Evolutionary conservation across 2,113 vertebrate species (phyloP), one percentile per base, ranked within the genome.

Genomic region (Calypte anna): DNA sequence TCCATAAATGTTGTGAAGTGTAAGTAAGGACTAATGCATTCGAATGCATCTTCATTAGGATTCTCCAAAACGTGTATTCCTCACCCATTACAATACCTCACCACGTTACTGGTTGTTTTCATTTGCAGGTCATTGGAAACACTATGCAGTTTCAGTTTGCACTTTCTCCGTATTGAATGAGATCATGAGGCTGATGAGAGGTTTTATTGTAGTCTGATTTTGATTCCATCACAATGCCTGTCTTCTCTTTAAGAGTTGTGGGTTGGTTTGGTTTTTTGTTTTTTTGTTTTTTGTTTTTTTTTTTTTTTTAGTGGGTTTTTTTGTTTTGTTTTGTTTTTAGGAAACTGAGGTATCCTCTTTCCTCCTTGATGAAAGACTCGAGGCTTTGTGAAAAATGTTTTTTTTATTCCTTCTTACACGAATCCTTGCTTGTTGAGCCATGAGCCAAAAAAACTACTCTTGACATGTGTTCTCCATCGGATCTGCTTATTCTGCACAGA

Each of bases 401-500:
- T 24, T 73, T 91, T 78, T 61, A 38, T 88, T 87, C 10, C 14
- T 90, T 90, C n/a, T 67, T 58, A 73, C 19, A 79, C 10, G 83
- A 88, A 69, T 91, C 22, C 33, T 88, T 92, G 20, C 50, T 61
- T 55, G 38, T 61, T 90, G 40, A 75, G 14, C 76, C 51, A 54
- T 25, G 58, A 80, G 30, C 66, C 51, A 55, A 61, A 91, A 91
- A 74, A 69, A 11, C 18, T 51, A 25, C 9, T 73, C 43, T 40
- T 83, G 33, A 63, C 23, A 10, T 14, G 18, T 94, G 31, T 58
- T 92, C 72, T 80, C 48, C 55, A 55, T 18, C n/a, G 73, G 74
- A 74, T 61, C 80, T 93, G 30, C 69, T 89, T 89, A 48, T 80
- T 85, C 81, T 91, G 63, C 67, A 36, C 23, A 57, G 90, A 74